These are phyloP conservation scores for Drosophila navojoa DNA, from an alignment of 1,140 invertebrate species.

Conservation along the genomic window DNA sequence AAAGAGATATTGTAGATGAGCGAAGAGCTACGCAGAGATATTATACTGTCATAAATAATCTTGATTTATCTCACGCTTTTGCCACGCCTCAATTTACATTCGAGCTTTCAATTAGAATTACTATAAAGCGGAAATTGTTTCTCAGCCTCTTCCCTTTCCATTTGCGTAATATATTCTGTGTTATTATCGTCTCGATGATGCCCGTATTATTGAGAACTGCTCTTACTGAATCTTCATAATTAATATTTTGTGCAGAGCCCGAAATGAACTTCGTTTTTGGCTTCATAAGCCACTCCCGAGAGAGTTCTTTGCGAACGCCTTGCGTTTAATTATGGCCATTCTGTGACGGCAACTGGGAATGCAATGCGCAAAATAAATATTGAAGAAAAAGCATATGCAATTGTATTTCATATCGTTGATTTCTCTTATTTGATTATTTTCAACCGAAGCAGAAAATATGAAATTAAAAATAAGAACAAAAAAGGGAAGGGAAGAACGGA, in stretches of 20 bases:
- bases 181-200: neutral
- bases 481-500: neutral
- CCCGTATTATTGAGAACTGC: neutral
- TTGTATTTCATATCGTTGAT: constrained; percentile 34
- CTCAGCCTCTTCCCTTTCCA: no score
- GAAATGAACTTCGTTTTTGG: constrained; percentile 27
- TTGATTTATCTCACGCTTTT: no score
- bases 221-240: neutral
- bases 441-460: neutral
- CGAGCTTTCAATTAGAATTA: no score
- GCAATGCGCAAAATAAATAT: constrained; percentile 1
- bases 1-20: no score
- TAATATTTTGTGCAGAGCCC: neutral
- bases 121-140: no score
- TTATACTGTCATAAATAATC: no score
- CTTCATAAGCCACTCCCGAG: constrained; percentile 4
- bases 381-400: constrained; percentile 1
- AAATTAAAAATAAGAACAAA: neutral
- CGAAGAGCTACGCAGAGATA: no score
- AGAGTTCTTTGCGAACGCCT: neutral
- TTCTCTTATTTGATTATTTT: constrained; percentile 48
- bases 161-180: neutral
- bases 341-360: constrained; percentile 8
- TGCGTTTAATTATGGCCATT: constrained; percentile 43
- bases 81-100: no score